Conservation (phyloP, 2,797 vertebrate genomes). For the Pterois miles region DNA sequence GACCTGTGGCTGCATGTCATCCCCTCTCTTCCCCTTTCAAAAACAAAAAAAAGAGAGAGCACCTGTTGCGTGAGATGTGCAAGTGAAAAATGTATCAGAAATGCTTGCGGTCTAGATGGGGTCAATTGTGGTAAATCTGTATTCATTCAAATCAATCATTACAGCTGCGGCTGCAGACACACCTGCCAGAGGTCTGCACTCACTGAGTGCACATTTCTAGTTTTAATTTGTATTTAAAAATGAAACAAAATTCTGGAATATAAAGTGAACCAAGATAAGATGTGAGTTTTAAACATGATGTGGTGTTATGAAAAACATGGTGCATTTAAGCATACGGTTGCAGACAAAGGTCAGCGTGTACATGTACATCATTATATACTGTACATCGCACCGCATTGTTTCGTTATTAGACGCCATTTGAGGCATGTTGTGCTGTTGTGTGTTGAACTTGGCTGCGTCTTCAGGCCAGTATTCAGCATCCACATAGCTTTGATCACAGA, state of each 20-base stretch:
- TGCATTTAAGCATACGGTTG: not conserved
- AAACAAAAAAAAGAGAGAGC: no score
- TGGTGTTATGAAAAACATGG: no score
- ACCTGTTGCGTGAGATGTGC: no score
- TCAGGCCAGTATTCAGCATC: not conserved
- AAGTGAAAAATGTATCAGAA: no score
- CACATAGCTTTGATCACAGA: constrained; percentile 47
- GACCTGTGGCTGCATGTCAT: no score
- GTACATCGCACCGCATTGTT: not conserved
- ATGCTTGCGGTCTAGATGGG: no score
- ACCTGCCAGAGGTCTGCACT: no score
- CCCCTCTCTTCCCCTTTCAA: no score
- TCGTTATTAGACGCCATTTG: not conserved
- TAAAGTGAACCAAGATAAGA: not conserved
- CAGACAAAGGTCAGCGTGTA: not conserved
- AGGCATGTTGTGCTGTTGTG: not conserved
- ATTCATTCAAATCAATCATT: no score
- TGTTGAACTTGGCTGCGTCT: constrained; percentile 1
- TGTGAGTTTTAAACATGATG: not conserved
- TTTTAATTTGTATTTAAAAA: not conserved
- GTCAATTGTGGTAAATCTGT: no score
- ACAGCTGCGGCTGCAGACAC: no score
- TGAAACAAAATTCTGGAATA: not conserved
- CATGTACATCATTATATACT: not conserved
- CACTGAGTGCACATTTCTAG: not conserved